Evolutionary conservation across 2,888 invertebrate species (phyloP).

Genomic region (Tanytarsus gracilentus): DNA sequence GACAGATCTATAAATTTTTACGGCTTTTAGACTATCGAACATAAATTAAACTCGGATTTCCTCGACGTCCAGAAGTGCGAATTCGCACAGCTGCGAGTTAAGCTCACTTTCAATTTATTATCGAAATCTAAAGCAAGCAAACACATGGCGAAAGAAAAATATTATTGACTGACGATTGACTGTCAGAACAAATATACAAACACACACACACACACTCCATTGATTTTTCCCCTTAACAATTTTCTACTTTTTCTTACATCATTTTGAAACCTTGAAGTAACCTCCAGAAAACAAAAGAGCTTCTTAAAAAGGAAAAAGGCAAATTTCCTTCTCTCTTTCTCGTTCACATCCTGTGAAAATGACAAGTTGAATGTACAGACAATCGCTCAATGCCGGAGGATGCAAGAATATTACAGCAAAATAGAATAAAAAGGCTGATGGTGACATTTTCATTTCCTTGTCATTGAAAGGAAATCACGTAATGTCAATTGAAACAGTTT

Average conservation of each 20-base stretch:
- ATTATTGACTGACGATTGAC: too few relatives aligned
- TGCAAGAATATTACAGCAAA: background rate
- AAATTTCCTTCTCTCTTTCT: background rate
- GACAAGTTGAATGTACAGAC: conserved; percentile 7
- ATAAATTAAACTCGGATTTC: conserved; percentile 2
- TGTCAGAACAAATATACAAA: too few relatives aligned
- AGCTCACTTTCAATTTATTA: too few relatives aligned
- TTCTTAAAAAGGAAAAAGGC: background rate
- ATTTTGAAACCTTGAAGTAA: conserved; percentile 9
- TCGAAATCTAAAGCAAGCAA: too few relatives aligned
- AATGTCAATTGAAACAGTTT: background rate
- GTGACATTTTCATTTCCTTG: conserved; percentile 20
- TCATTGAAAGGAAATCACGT: background rate
- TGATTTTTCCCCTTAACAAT: background rate
- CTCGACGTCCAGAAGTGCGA: background rate
- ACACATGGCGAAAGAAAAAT: too few relatives aligned
- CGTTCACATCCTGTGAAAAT: background rate
- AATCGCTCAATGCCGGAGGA: too few relatives aligned
- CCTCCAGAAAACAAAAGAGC: background rate
- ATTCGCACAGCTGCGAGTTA: too few relatives aligned
- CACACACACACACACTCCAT: background rate
- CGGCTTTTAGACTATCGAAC: conserved; percentile 8
- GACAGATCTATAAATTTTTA: conserved; percentile 19
- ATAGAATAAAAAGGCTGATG: background rate
- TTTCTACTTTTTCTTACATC: background rate